Evolutionary conservation across 2,888 invertebrate species (phyloP).

Genomic region (Spodoptera picta): DNA sequence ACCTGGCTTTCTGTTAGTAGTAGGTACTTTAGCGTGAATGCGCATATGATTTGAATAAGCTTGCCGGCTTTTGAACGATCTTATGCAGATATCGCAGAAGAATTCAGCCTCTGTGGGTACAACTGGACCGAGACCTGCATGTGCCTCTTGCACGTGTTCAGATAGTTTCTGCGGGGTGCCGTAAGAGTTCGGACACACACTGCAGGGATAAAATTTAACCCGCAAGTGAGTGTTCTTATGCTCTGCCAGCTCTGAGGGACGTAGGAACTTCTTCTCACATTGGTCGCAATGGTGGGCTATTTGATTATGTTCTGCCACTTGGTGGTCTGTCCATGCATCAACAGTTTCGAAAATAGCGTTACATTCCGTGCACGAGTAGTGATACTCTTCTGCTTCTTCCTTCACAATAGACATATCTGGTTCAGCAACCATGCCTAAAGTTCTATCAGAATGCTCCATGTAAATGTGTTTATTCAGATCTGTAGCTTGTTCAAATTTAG

Average conservation of each 20-base stretch:
- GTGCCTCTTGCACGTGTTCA: conserved; percentile 87
- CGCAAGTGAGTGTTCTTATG: conserved; percentile 91
- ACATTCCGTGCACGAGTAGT: conserved; percentile 90
- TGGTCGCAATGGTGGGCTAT: conserved; percentile 89
- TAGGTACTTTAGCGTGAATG: conserved; percentile 86
- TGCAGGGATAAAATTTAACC: conserved; percentile 90
- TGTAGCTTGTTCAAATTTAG: conserved; percentile 86
- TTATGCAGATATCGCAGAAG: conserved; percentile 89
- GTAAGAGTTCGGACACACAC: conserved; percentile 88
- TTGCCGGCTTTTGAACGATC: conserved; percentile 88
- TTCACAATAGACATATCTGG: conserved; percentile 84
- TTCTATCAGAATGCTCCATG: conserved; percentile 87
- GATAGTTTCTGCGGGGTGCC: conserved; percentile 90
- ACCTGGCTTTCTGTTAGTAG: conserved; percentile 82
- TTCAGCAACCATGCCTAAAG: conserved; percentile 69
- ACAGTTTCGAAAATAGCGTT: conserved; percentile 88
- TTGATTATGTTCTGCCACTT: conserved; percentile 87
- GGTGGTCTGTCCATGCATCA: conserved; percentile 89
- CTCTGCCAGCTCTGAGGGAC: conserved; percentile 89
- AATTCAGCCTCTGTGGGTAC: conserved; percentile 75
- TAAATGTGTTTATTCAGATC: conserved; percentile 89
- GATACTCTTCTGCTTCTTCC: conserved; percentile 86
- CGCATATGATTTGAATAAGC: conserved; percentile 88
- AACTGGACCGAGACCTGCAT: conserved; percentile 76
- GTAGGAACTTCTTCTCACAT: conserved; percentile 90